Conservation (phyloP, 2,113 vertebrate genomes). For the Psettodes erumei region DNA sequence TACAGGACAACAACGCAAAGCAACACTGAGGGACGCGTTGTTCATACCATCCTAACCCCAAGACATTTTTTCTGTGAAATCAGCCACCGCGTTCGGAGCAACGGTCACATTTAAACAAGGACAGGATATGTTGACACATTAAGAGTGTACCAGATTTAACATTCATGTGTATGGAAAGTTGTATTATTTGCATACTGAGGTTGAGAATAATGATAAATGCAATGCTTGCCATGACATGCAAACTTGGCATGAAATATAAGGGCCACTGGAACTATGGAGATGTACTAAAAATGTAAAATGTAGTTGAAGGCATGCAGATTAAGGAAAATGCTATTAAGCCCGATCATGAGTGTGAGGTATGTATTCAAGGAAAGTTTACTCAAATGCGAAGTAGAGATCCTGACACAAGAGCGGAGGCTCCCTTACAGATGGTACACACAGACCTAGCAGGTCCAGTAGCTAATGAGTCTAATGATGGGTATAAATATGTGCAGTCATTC, state of each 20-base stretch:
- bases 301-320: not conserved
- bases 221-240: not conserved
- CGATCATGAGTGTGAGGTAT: not conserved
- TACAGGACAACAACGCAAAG: too few relatives aligned
- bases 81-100: not conserved
- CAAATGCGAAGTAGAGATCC: not conserved
- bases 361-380: not conserved
- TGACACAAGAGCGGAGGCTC: not conserved
- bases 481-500: not conserved
- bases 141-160: not conserved
- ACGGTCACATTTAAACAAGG: not conserved
- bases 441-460: not conserved
- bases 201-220: not conserved
- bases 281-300: not conserved
- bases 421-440: not conserved
- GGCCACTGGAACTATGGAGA: not conserved
- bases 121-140: not conserved
- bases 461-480: not conserved
- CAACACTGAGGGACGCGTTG: too few relatives aligned
- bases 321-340: not conserved
- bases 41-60: not conserved
- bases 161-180: not conserved
- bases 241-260: not conserved
- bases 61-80: not conserved
- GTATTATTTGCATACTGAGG: not conserved